phyloP scores from a whole-genome alignment of 2,113 vertebrate genomes.

The Acrocephalus kingi region DNA sequence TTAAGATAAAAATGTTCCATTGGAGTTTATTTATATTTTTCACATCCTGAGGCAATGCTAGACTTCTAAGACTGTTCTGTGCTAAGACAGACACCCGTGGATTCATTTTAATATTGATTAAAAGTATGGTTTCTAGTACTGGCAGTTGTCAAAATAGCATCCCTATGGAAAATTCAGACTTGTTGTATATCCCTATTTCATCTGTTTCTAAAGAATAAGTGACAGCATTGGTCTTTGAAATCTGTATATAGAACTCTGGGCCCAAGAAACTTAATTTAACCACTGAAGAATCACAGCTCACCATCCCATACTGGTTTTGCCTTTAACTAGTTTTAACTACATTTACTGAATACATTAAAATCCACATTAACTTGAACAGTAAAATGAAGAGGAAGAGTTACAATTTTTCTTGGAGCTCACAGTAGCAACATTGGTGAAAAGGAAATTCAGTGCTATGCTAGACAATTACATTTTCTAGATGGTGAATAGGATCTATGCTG shows the following conservation, averaged over 20 bases:
- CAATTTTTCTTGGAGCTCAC: not conserved
- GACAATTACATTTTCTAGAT: not conserved
- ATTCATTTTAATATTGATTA: conserved; percentile 2
- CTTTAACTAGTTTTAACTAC: not conserved
- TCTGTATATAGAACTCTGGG: not conserved
- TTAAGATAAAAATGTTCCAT: conserved; percentile 3
- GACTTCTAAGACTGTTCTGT: conserved; percentile 19
- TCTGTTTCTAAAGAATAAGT: conserved; percentile 6
- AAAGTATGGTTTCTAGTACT: not conserved
- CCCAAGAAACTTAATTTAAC: not conserved
- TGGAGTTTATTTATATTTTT: conserved; percentile 14
- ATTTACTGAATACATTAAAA: not conserved
- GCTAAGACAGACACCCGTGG: not conserved
- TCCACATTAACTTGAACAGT: not conserved
- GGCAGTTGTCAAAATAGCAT: conserved; percentile 20
- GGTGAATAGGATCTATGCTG: not conserved
- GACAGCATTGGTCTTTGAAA: conserved; percentile 9
- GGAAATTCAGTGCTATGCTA: not conserved
- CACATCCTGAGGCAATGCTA: not conserved
- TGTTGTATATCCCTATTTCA: not conserved
- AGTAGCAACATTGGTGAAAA: not conserved
- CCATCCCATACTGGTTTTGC: not conserved
- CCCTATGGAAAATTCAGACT: conserved; percentile 11
- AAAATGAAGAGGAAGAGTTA: not conserved
- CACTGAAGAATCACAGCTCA: not conserved